Percentiles rank a stretch among this genome's conserved stretches.
Conservation (phyloP, 2,797 vertebrate genomes). For the Eremophila alpestris region DNA sequence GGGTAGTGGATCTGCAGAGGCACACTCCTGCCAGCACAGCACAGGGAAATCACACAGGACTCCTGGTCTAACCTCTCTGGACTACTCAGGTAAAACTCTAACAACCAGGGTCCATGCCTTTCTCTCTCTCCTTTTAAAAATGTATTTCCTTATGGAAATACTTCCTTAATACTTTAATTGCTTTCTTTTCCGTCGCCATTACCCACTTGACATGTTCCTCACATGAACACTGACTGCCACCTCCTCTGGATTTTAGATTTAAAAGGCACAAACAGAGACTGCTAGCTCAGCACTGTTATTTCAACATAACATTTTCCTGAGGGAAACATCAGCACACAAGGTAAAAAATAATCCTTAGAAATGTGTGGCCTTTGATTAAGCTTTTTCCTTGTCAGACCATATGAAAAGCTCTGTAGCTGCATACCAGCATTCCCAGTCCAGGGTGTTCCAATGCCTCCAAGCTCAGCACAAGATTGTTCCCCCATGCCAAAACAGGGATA, state of each 20-base stretch:
- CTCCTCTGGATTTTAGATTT: neutral
- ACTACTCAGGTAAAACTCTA: neutral
- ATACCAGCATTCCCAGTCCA: neutral
- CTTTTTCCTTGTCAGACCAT: neutral
- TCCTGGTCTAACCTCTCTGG: neutral
- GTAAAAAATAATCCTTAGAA: neutral
- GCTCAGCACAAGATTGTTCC: neutral
- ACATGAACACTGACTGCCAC: neutral
- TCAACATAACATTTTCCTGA: neutral
- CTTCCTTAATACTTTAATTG: too few species aligned
- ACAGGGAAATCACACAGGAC: neutral
- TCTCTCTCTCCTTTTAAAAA: neutral
- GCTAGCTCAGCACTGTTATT: neutral
- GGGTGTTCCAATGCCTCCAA: neutral
- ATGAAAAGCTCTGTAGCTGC: neutral
- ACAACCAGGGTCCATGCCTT: neutral
- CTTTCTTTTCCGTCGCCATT: fast-evolving
- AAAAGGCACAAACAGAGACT: neutral
- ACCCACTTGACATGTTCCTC: neutral
- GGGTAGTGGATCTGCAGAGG: neutral
- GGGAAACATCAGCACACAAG: neutral
- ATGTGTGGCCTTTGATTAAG: neutral
- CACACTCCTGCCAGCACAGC: neutral
- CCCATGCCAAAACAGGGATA: neutral
- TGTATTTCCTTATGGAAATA: neutral